Conservation (phyloP, 2,888 invertebrate species). For the Danaus chrysippus region DNA sequence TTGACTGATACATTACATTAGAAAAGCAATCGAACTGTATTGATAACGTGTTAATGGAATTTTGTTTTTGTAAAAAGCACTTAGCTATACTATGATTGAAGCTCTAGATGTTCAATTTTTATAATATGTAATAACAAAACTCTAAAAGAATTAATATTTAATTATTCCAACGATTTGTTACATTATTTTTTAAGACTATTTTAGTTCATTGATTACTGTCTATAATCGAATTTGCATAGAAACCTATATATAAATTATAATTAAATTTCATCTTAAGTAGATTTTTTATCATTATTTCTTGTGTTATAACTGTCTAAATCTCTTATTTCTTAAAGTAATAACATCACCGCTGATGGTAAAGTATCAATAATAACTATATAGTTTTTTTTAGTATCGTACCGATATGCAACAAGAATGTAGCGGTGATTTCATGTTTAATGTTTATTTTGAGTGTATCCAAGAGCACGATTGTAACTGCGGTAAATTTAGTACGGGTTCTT, state of each 20-base stretch:
- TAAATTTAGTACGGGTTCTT: slow-evolving; percentile 21
- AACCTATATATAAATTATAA: too few species aligned
- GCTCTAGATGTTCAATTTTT: slow-evolving; percentile 24
- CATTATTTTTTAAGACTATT: too few species aligned
- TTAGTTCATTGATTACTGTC: too few species aligned
- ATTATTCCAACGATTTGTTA: too few species aligned
- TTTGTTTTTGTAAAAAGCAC: slow-evolving; percentile 24
- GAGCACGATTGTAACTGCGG: slow-evolving; percentile 24
- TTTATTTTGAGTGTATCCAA: slow-evolving; percentile 37
- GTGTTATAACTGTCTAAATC: too few species aligned
- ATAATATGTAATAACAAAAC: too few species aligned
- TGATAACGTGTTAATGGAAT: slow-evolving; percentile 23
- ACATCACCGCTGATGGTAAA: not conserved
- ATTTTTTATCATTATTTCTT: too few species aligned
- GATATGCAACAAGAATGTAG: slow-evolving; percentile 34
- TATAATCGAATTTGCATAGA: too few species aligned
- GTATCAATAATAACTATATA: not conserved
- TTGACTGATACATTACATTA: slow-evolving; percentile 23
- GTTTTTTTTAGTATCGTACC: not conserved
- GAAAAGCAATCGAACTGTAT: slow-evolving; percentile 23
- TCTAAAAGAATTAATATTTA: too few species aligned
- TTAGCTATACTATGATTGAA: slow-evolving; percentile 43
- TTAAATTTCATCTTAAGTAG: too few species aligned
- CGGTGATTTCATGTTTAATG: slow-evolving; percentile 37
- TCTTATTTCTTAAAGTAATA: not conserved